phyloP scores from a whole-genome alignment of 2,888 invertebrate species.

The Mythimna lalbum region DNA sequence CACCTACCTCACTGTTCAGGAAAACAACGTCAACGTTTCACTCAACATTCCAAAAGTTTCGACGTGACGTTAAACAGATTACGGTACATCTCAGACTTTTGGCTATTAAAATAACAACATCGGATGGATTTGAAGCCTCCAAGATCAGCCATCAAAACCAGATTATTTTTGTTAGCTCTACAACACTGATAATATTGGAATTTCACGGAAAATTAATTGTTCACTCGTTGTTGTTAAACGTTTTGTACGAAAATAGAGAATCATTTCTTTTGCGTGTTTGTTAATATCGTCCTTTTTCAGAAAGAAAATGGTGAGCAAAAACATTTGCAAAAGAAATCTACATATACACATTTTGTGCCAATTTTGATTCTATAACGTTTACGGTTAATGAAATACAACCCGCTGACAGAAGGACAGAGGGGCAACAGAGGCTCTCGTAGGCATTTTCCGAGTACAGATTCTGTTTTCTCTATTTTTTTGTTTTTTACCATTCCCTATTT shows the following conservation, averaged over 20 bases:
- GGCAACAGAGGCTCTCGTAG: no score
- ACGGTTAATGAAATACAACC: no score
- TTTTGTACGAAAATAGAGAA: neutral
- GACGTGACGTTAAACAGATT: conserved; percentile 20
- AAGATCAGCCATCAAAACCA: conserved; percentile 23
- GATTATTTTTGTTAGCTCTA: conserved; percentile 27
- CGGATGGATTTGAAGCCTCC: conserved; percentile 16
- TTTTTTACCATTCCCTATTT: no score
- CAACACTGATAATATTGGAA: neutral
- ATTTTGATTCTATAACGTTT: no score
- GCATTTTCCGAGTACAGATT: no score
- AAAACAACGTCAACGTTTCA: conserved; percentile 30
- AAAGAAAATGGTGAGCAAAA: no score
- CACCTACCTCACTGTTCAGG: conserved; percentile 9
- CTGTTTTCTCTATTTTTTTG: no score
- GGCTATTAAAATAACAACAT: conserved; percentile 27
- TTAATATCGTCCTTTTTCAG: no score
- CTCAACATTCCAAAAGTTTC: conserved; percentile 19
- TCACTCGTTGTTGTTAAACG: neutral
- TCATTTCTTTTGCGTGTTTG: neutral
- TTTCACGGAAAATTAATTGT: neutral
- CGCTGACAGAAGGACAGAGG: no score
- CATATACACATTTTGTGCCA: no score
- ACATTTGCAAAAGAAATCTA: no score
- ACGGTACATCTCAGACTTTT: conserved; percentile 11